These are phyloP conservation scores for Tillus elongatus DNA, from an alignment of 2,888 invertebrate species.

Conservation along the genomic window DNA sequence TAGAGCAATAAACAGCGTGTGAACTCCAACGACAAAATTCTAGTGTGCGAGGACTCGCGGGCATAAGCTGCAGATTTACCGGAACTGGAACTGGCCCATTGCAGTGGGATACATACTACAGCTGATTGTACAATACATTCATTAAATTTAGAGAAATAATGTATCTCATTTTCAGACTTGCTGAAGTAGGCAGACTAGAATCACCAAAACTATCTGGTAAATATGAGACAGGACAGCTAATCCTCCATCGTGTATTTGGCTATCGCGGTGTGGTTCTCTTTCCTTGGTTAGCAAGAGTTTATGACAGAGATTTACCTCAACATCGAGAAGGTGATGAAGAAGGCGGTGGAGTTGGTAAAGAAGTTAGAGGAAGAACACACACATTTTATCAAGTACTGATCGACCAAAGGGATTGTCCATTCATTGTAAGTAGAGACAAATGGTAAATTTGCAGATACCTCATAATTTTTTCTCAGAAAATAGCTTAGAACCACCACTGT, in stretches of 20 bases:
- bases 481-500: too few relatives aligned
- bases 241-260: conserved; percentile 93
- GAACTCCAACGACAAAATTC: too few relatives aligned
- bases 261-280: conserved; percentile 95
- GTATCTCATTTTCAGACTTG: conserved; percentile 59
- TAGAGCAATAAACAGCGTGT: too few relatives aligned
- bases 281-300: conserved; percentile 93
- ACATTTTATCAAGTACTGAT: conserved; percentile 97
- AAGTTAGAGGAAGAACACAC: conserved; percentile 83
- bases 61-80: too few relatives aligned
- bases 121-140: too few relatives aligned
- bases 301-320: conserved; percentile 76
- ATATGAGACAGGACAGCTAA: conserved; percentile 93
- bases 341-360: conserved; percentile 57
- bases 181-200: conserved; percentile 89
- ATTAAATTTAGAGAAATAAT: too few relatives aligned
- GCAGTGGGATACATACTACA: too few relatives aligned
- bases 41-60: too few relatives aligned
- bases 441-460: too few relatives aligned
- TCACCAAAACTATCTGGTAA: conserved; percentile 77
- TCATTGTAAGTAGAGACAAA: conserved; percentile 67
- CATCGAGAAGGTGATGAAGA: conserved; percentile 35
- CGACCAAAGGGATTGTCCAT: conserved; percentile 93
- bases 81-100: too few relatives aligned
- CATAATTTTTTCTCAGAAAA: too few relatives aligned